Evolutionary conservation across 2,113 vertebrate species (phyloP).

Genomic region (Myrmecobius fasciatus): DNA sequence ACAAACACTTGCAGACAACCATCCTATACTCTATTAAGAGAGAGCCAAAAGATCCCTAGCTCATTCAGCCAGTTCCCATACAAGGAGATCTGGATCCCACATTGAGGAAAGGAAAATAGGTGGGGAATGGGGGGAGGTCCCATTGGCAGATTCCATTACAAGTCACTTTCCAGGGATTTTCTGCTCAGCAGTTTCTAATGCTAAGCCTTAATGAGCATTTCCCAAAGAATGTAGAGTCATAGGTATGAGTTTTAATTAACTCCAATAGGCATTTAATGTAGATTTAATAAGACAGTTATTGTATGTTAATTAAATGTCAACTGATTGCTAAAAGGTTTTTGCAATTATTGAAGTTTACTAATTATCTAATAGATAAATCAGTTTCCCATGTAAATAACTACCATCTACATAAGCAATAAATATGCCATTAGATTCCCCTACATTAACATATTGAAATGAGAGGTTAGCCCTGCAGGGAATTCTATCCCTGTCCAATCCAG

Average conservation of each 20-base stretch:
- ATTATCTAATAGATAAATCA: slow-evolving; percentile 90
- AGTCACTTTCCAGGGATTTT: slow-evolving; percentile 55
- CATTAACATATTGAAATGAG: slow-evolving; percentile 76
- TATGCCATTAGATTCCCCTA: slow-evolving; percentile 77
- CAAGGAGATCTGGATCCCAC: neutral
- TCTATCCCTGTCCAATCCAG: slow-evolving; percentile 36
- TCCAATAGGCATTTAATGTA: slow-evolving; percentile 87
- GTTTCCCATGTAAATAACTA: slow-evolving; percentile 84
- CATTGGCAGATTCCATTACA: slow-evolving; percentile 25
- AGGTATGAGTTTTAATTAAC: slow-evolving; percentile 85
- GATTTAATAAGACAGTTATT: slow-evolving; percentile 90
- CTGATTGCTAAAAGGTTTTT: slow-evolving; percentile 87
- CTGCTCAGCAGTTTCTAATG: slow-evolving; percentile 41
- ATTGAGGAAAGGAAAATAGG: neutral
- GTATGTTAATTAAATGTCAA: slow-evolving; percentile 89
- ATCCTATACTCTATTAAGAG: neutral
- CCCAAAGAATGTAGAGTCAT: slow-evolving; percentile 75
- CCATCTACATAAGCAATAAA: slow-evolving; percentile 84
- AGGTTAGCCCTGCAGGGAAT: slow-evolving; percentile 64
- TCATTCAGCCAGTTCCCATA: neutral
- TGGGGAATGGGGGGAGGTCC: neutral
- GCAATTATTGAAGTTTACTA: slow-evolving; percentile 88
- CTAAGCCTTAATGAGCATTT: slow-evolving; percentile 73
- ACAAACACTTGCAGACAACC: neutral
- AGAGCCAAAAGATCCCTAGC: neutral